Conservation (phyloP, 2,797 vertebrate species). For the Clarias fuscus region DNA sequence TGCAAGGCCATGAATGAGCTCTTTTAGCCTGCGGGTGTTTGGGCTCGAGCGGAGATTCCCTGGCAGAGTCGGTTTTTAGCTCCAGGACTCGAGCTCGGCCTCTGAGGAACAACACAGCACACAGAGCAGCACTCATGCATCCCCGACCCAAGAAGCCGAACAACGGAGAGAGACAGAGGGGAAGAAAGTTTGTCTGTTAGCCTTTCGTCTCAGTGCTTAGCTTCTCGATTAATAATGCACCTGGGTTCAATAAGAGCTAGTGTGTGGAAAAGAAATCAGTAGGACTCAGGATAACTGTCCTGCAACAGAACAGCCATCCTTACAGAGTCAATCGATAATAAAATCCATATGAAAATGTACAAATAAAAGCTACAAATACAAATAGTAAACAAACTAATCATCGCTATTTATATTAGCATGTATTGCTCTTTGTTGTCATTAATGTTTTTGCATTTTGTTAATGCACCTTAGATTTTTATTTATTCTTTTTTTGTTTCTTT, state of each 20-base stretch:
- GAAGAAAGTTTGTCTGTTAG: background rate
- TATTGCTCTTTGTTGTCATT: background rate
- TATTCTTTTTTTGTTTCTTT: background rate
- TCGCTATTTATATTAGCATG: background rate
- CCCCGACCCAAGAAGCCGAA: background rate
- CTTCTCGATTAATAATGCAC: background rate
- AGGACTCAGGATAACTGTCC: background rate
- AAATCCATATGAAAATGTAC: background rate
- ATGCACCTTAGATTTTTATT: background rate
- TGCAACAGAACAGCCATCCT: background rate
- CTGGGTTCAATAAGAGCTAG: constrained; percentile 11
- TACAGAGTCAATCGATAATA: background rate
- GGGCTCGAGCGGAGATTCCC: constrained; percentile 3
- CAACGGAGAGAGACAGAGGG: background rate
- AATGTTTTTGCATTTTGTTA: background rate
- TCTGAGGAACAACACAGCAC: background rate
- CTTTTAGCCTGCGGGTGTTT: background rate
- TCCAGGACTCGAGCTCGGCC: background rate
- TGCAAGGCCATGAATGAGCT: constrained; percentile 1
- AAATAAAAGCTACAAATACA: background rate
- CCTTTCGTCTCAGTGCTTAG: constrained; percentile 1
- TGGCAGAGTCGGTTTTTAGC: constrained; percentile 10
- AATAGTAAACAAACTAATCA: background rate
- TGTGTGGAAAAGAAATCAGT: background rate
- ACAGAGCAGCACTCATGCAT: constrained; percentile 15